Evolutionary conservation across 1,140 invertebrate species (phyloP), one percentile per base, ranked within the genome.

Genomic region (Oppia nitens): DNA sequence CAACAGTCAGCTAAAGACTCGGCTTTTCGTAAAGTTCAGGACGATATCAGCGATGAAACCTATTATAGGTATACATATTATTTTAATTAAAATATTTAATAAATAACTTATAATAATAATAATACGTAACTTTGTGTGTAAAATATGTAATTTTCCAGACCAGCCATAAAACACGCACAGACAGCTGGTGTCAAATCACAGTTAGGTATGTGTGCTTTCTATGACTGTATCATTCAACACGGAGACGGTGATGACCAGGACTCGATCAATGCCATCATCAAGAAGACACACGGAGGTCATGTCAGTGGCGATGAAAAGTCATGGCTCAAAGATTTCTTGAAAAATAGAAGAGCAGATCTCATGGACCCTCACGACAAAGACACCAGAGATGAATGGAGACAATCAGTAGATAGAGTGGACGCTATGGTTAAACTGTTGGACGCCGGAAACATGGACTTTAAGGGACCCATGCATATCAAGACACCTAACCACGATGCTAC

Each of bases 201-300:
- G 3, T 49, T 56, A 26, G 55, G 55, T 25, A 23, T 20, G 28
- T 56, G 55, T 28, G 50, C 55, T 14, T 56, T 56, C 2, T 56
- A 56, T 28, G 55, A 56, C 24, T 47, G 32, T 11, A 56, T 56
- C 55, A 56, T 56, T 23, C 55, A 56, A 49, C 55, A 56, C 24
- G 55, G 55, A n/a, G 55, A 45, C 23, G 55, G 55, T 14, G 28
- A 56, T 49, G 55, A 56, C 48, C 1, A 2, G 20, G 55, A 56
- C 26, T 56, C 55, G 23, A 21, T 56, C 2, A n/a, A 4, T 2
- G 55, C 55, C 24, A 56, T 56, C 3, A 3, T 56, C 2, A 56
- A 56, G 50, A 56, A 47, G 3, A 56, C 55, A 1, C 1, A 56
- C 20, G 55, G 12, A 2, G 28, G n/a, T 2, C 2, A 53, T 28